phyloP scores from a whole-genome alignment of 2,797 vertebrate species.

The Linurgus olivaceus region DNA sequence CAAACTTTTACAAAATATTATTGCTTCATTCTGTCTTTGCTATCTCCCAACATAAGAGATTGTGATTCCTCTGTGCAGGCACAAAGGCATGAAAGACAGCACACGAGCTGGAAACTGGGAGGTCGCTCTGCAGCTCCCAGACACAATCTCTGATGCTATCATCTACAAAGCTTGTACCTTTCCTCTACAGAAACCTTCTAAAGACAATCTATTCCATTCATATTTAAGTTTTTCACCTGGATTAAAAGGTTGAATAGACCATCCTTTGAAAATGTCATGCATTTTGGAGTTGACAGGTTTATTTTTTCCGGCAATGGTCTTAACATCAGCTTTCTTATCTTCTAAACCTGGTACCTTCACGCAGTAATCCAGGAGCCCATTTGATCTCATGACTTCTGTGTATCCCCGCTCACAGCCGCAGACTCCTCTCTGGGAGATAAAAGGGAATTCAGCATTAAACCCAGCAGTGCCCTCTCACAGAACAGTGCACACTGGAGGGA shows the following conservation, averaged over 20 bases:
- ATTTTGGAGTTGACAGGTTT: conserved; percentile 90
- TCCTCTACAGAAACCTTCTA: not conserved
- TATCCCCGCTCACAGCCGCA: conserved; percentile 95
- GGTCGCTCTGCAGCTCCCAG: conserved; percentile 25
- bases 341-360: conserved; percentile 91
- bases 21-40: not conserved
- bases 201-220: conserved; percentile 45
- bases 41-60: conserved; percentile 15
- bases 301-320: conserved; percentile 88
- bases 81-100: conserved; percentile 35
- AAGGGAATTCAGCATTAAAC: conserved; percentile 29
- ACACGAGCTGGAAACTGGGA: not conserved
- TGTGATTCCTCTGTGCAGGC: not conserved
- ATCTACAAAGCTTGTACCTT: conserved; percentile 37
- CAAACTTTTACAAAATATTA: not conserved
- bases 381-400: conserved; percentile 93
- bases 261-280: conserved; percentile 91
- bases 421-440: conserved; percentile 84
- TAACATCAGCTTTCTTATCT: conserved; percentile 96
- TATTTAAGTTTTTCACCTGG: conserved; percentile 83
- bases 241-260: conserved; percentile 93
- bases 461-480: not conserved
- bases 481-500: not conserved
- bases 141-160: conserved; percentile 32
- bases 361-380: conserved; percentile 96